Evolutionary conservation across 2,888 invertebrate genomes (phyloP).

Genomic region (Ecliptopera silaceata): DNA sequence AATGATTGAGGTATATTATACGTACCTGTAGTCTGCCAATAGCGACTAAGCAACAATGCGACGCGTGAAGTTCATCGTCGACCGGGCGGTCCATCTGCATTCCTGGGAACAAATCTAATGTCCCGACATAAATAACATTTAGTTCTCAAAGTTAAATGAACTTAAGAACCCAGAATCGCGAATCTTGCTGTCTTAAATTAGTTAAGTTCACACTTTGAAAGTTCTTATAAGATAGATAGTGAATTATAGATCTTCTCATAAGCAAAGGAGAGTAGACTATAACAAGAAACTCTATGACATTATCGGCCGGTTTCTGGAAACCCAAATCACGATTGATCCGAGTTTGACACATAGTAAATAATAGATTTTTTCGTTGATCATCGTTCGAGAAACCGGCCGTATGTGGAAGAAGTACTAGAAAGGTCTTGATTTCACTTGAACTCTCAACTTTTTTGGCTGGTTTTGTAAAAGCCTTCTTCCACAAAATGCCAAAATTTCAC

Average conservation of each 20-base stretch:
- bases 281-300: slow-evolving; percentile 4
- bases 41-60: slow-evolving; percentile 98
- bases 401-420: no score
- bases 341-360: no score
- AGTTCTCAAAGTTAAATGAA: slow-evolving; percentile 41
- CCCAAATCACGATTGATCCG: no score
- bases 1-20: no score
- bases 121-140: slow-evolving; percentile 76
- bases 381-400: no score
- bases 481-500: neutral
- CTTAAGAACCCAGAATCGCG: slow-evolving; percentile 29
- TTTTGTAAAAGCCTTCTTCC: no score
- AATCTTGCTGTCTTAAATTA: slow-evolving; percentile 23
- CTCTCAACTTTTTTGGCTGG: no score
- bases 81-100: slow-evolving; percentile 93
- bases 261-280: slow-evolving; percentile 2
- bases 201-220: slow-evolving; percentile 32
- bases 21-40: slow-evolving; percentile 95
- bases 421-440: no score
- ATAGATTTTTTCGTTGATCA: no score
- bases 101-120: slow-evolving; percentile 90
- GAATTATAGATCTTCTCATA: neutral
- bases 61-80: slow-evolving; percentile 89
- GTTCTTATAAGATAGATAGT: slow-evolving; percentile 18
- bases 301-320: no score